Base-by-base conservation (phyloP, 2,888 invertebrate species). In the Prenolepis imparis region DNA sequence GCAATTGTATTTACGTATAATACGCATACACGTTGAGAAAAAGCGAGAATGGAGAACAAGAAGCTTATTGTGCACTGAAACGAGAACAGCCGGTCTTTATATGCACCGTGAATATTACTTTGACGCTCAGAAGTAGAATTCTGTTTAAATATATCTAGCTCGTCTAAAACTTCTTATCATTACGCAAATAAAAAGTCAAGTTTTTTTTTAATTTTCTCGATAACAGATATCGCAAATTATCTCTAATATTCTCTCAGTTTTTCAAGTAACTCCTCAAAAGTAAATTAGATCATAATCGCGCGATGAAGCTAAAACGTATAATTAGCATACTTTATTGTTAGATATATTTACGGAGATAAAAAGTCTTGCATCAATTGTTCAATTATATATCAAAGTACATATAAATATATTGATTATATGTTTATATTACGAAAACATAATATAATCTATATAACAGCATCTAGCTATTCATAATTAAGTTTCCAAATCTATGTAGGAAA, bases 11-110 rank as follows among this genome's bases (percentile, higher is more conserved):
- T 41, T 67, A n/a, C 15, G 1, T 39, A 24, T 64, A 48, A 9
- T 12, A 52, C 15, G 12, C 11, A 48, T 28, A 24, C 21, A 28
- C 3, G 24, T 70, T 28, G 28, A 74, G 28, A 36, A 52, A 52
- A 52, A 73, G 21, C 74, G 39, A 68, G 84, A 70, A 74, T 57
- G 57, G 57, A 44, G 84, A 81, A 87, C 86, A 87, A 86, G 80
- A 84, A 70, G 64, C 83, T 80, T 83, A 72, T 87, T 89, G 87
- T 88, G 59, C 75, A 48, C 44, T 66, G 70, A n/a, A 57, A 32
- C 15, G 83, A 68, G 75, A 86, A 73, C 75, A 77, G 67, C 41
- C 64, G 59, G n/a, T 68, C 52, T 68, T 63, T 80, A 32, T 77
- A n/a, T 52, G 57, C 41, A 59, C 3, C n/a, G 75, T 39, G 77